Evolutionary conservation across 1,140 invertebrate genomes (phyloP), one percentile per base, ranked within the genome.

Genomic region (Anoplolepis gracilipes): DNA sequence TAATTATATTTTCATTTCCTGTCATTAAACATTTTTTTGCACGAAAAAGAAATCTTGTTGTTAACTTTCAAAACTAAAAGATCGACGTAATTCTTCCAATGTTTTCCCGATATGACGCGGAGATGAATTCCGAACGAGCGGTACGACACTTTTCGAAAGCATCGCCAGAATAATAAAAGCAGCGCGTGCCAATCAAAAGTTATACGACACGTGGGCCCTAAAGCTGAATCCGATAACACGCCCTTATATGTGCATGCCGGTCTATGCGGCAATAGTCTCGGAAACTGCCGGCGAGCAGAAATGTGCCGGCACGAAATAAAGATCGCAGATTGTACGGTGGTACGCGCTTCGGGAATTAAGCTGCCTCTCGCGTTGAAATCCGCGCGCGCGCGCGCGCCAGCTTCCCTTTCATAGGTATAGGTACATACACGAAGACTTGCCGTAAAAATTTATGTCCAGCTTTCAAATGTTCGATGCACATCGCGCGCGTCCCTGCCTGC

Each of bases 161-260:
- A 62, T 86, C 42, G 39, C n/a, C 22, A 28, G 85, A 69, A 89
- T 75, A 87, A 73, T 89, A 87, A 87, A 89, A 87, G 61, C 70
- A n/a, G 78, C 84, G 73, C 88, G 46, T 16, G 65, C 69, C 75
- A 89, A 90, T 90, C 79, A 85, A 79, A 89, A 87, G 88, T 89
- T 90, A 89, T 87, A 67, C 62, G 59, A 53, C 75, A 22, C 64
- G 25, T 57, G 64, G 79, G 57, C 36, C 36, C 67, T 85, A 87
- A 88, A 85, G 73, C 55, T 70, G 79, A 88, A 85, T 79, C 69
- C 84, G 11, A 53, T 33, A 42, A 42, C 64, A 13, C 19, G 59
- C 46, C 46, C 16, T 49, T 19, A 5, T 5, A 49, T 5, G 46
- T 19, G 62, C 69, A 16, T 69, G 39, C 10, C 42, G 62, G 42